phyloP scores from a whole-genome alignment of 1,140 invertebrate genomes.

The Pseudomyrmex pallidus region DNA sequence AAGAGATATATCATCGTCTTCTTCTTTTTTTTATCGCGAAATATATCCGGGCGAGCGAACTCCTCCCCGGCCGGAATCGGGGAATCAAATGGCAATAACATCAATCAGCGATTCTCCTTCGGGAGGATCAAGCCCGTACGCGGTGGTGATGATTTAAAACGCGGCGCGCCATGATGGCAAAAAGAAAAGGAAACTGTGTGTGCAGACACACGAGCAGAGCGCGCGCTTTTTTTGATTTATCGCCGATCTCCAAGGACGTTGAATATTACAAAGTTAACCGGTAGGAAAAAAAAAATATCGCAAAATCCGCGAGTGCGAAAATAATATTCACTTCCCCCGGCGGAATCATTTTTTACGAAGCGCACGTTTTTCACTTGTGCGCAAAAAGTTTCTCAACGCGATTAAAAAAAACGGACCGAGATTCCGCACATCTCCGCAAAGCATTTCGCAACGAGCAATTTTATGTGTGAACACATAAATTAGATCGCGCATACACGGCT shows the following conservation, averaged over 20 bases:
- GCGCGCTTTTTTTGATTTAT: slow-evolving; percentile 32
- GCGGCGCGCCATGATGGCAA: slow-evolving; percentile 7
- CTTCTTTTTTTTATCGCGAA: slow-evolving; percentile 18
- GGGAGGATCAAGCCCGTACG: slow-evolving; percentile 9
- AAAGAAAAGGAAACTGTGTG: neutral
- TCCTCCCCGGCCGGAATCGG: slow-evolving; percentile 7
- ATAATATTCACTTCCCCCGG: neutral
- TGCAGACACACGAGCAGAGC: too few relatives aligned
- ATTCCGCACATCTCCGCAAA: too few relatives aligned
- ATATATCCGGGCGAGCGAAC: slow-evolving; percentile 1
- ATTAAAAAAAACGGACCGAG: neutral
- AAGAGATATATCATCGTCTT: slow-evolving; percentile 29
- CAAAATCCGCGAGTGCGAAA: neutral
- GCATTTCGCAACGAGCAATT: too few relatives aligned
- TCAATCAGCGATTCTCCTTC: slow-evolving; percentile 38
- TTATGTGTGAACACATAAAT: too few relatives aligned
- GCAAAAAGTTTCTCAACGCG: neutral
- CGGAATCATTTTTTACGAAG: neutral
- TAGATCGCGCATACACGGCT: too few relatives aligned
- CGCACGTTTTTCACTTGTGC: too few relatives aligned
- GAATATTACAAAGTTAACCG: slow-evolving; percentile 14
- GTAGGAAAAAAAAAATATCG: too few relatives aligned
- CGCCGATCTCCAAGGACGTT: neutral
- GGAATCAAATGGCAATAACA: slow-evolving; percentile 58
- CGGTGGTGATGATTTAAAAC: slow-evolving; percentile 5